phyloP scores from a whole-genome alignment of 2,888 invertebrate species.

The Meteorus colon region DNA sequence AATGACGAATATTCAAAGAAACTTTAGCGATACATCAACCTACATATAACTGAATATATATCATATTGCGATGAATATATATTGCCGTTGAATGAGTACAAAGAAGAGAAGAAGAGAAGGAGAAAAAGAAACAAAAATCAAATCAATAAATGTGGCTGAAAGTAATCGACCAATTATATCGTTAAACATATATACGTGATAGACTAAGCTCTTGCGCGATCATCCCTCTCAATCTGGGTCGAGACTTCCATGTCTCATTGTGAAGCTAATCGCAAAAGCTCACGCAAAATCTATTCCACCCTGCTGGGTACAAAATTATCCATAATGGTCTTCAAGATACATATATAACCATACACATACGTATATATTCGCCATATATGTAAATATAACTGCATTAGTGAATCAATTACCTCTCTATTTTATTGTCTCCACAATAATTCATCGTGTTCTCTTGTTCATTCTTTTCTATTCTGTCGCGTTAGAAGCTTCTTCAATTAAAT shows the following conservation, averaged over 20 bases:
- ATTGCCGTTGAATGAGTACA: conserved; percentile 38
- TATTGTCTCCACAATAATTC: not conserved
- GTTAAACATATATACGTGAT: conserved; percentile 30
- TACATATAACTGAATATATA: conserved; percentile 43
- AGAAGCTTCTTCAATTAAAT: not conserved
- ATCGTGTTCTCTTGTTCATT: not conserved
- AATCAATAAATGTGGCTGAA: conserved; percentile 27
- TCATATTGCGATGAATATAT: conserved; percentile 42
- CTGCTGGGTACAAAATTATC: conserved; percentile 29
- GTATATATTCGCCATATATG: too few species aligned
- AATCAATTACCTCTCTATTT: conserved; percentile 6
- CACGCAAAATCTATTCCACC: conserved; percentile 43
- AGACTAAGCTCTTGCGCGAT: conserved; percentile 19
- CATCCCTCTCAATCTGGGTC: conserved; percentile 36
- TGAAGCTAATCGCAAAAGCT: conserved; percentile 40
- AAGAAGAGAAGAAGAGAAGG: conserved; percentile 13
- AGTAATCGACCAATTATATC: conserved; percentile 13
- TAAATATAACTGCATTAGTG: conserved; percentile 10
- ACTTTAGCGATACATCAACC: conserved; percentile 44
- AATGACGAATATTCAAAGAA: conserved; percentile 43
- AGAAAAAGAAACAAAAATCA: conserved; percentile 9
- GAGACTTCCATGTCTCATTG: conserved; percentile 39
- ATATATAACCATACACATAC: not conserved
- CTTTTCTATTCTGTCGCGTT: not conserved
- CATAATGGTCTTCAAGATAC: conserved; percentile 33